These are phyloP conservation scores for Pollachius pollachius DNA, from an alignment of 2,113 vertebrate genomes.

Conservation along the genomic window DNA sequence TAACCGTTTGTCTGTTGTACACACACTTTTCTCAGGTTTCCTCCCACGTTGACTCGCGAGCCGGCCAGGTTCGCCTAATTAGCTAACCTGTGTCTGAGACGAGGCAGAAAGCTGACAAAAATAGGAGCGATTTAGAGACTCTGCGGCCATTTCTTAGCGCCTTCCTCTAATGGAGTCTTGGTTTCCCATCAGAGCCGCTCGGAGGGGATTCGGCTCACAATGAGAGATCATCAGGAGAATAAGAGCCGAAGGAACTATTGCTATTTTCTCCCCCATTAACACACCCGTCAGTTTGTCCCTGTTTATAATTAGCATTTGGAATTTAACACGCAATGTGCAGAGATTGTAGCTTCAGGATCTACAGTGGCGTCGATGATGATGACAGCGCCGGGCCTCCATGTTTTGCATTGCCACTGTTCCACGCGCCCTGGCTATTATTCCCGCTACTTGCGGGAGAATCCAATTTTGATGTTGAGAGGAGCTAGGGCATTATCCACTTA, in stretches of 20 bases:
- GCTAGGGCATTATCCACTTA: conserved; percentile 77
- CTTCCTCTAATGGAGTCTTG: conserved; percentile 36
- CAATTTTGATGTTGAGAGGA: conserved; percentile 78
- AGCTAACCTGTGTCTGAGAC: too few species aligned
- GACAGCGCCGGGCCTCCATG: conserved; percentile 1
- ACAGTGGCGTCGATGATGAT: conserved; percentile 22
- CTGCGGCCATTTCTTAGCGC: neutral
- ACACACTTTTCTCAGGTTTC: too few species aligned
- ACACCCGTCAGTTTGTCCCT: conserved; percentile 47
- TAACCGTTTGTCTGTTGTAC: too few species aligned
- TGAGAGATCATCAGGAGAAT: conserved; percentile 27
- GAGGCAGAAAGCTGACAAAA: too few species aligned
- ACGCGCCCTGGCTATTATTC: conserved; percentile 53
- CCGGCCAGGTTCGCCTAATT: too few species aligned
- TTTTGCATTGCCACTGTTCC: conserved; percentile 39
- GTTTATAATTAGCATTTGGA: conserved; percentile 55
- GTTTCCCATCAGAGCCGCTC: conserved; percentile 35
- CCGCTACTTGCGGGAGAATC: conserved; percentile 63
- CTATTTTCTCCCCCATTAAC: conserved; percentile 34
- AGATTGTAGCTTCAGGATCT: conserved; percentile 35
- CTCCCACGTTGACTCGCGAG: too few species aligned
- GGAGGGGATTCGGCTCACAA: conserved; percentile 30
- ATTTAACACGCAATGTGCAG: conserved; percentile 40
- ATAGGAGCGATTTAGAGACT: too few species aligned
- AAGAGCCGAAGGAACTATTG: conserved; percentile 49